Base-by-base conservation (phyloP, 2,888 invertebrate genomes). In the Tholera decimalis region DNA sequence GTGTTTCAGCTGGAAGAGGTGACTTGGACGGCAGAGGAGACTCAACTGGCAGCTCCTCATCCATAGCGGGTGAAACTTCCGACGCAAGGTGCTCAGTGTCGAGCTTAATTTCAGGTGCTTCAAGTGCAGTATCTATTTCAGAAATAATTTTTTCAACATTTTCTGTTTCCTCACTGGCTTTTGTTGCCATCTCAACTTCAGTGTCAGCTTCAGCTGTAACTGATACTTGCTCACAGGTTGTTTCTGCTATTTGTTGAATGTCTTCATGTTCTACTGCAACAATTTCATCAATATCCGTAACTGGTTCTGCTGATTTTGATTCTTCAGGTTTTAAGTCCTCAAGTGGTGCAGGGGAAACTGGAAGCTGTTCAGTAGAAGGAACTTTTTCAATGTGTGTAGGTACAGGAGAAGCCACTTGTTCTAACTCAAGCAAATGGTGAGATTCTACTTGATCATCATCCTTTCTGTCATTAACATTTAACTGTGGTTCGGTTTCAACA, bases 401-500 rank as follows among this genome's bases (percentile, higher is more conserved):
- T 55, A 77, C 61, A 73, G 80, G 80, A 64, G 80, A 79, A 9
- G 50, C 49, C 24, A 70, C 69, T 51, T 73, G 65, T 51, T 86
- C 84, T 1, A 60, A 58, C 44, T 75, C 76, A 3, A 59, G 41
- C 60, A 73, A 61, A 35, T 72, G 60, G 41, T 70, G 70, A 55
- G 79, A 71, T 68, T 76, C 77, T 26, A 61, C 58, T 53, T 61
- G 53, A 60, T 72, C 65, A 60, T 59, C 65, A 46, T 76, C 76
- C 22, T 69, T 76, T 11, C 61, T 41, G 26, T 70, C 61, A 66
- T 82, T 73, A 51, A 75, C 37, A 30, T 56, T 61, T 20, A 80
- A 62, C 53, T 82, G 76, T 49, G 64, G 63, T 47, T 57, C 82
- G 33, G 78, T 75, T 65, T 89, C 89, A 51, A 80, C 83, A 61